These are phyloP conservation scores for Eumaeus atala DNA, from an alignment of 1,140 invertebrate genomes.

Conservation along the genomic window DNA sequence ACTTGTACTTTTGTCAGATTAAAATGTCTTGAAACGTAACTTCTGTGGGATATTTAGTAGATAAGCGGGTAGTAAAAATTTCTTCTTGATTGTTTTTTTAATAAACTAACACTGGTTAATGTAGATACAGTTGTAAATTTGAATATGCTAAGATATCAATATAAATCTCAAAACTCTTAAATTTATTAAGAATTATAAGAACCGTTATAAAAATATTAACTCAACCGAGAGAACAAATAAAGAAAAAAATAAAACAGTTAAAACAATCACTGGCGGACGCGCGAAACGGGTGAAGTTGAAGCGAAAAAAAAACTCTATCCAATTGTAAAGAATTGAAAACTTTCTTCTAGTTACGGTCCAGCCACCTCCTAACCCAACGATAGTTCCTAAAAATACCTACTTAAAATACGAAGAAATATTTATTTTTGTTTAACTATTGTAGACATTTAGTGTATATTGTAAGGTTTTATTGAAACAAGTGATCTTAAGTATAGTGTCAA, in stretches of 20 bases:
- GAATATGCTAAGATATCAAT: too few species aligned
- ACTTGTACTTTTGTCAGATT: too few species aligned
- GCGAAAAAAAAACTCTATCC: constrained; percentile 20
- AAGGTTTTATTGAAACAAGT: constrained; percentile 54
- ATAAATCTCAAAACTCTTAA: too few species aligned
- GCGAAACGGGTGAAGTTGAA: constrained; percentile 43
- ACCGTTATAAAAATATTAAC: not conserved
- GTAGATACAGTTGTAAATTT: too few species aligned
- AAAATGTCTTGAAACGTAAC: too few species aligned
- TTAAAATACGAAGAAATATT: constrained; percentile 65
- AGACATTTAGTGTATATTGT: constrained; percentile 47
- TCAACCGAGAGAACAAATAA: not conserved
- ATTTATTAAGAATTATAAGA: not conserved
- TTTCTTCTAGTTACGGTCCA: constrained; percentile 49
- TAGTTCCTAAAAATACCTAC: constrained; percentile 75
- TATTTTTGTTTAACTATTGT: constrained; percentile 62
- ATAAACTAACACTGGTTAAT: too few species aligned
- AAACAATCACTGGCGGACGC: constrained; percentile 14
- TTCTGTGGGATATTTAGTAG: too few species aligned
- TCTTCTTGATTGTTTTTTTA: too few species aligned
- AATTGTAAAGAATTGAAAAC: constrained; percentile 21
- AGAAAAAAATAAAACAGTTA: not conserved
- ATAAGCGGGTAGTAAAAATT: too few species aligned
- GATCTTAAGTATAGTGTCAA: constrained; percentile 33
- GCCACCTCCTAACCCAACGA: constrained; percentile 71